Base-by-base conservation (phyloP, 2,113 vertebrate species). In the Tachuris rubrigastra region DNA sequence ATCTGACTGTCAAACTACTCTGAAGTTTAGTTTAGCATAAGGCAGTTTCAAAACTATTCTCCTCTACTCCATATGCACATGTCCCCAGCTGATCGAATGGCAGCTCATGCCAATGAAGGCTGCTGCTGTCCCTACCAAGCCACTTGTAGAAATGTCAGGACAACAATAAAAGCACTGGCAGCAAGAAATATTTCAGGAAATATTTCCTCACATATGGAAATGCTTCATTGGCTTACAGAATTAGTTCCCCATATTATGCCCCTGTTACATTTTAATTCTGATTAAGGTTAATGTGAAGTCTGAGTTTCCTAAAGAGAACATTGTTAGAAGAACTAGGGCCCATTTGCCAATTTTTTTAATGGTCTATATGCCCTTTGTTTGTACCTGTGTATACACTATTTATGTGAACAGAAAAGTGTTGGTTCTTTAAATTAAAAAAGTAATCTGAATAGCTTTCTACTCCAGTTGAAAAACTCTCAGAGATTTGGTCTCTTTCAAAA, bases 401-500 rank as follows among this genome's bases (percentile, higher is more conserved):
- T 82, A 46, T 5, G 62, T 19, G 35, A 74, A 41, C 14, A 83
- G 33, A 60, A 82, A 82, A 85, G 0, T 46, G 12, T 33, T 62
- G 8, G 25, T 68, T 65, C 37, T 76, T 68, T 55, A 10, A 35
- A 44, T 35, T 20, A 22, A 80, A 69, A 71, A 47, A 25, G 2
- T 15, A 90, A 50, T 65, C 33, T 65, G 68, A 93, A 72, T 77
- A 80, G 5, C 39, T 44, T 69, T 95, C 67, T 4, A 24, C 41
- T 82, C 22, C 52, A 95, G 14, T 9, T 69, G 46, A 67, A 91
- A 89, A 71, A 39, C 3, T 53, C 23, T 42, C 10, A 88, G 71
- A 66, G 33, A 53, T 91, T 69, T 96, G 41, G 7, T 63, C 33
- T 96, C 60, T 95, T 97, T 79, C 59, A 89, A 56, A 93, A 96